These are phyloP conservation scores for Dendrolimus houi DNA, from an alignment of 2,888 invertebrate species.

Conservation along the genomic window DNA sequence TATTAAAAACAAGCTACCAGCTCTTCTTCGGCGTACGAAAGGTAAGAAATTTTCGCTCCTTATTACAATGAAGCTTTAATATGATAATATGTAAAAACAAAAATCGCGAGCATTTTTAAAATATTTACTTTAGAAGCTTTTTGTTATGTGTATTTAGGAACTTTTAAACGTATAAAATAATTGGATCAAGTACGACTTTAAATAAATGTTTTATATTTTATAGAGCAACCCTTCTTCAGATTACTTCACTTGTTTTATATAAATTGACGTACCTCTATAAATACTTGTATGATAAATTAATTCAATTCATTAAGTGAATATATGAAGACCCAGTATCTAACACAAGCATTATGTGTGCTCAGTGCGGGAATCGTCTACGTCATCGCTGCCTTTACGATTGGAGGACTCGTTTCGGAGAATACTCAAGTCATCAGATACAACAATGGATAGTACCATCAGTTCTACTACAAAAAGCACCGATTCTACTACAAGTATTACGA, in stretches of 20 bases:
- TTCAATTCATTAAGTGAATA: too few species aligned
- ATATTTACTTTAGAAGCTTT: neutral
- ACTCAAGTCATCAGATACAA: neutral
- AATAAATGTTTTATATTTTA: too few species aligned
- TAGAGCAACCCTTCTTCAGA: too few species aligned
- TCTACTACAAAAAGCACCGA: constrained; percentile 8
- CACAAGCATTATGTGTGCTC: constrained; percentile 53
- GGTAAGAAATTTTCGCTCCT: constrained; percentile 25
- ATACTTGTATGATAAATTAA: too few species aligned
- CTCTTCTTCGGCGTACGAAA: constrained; percentile 31
- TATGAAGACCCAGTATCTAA: constrained; percentile 26
- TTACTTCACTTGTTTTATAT: too few species aligned
- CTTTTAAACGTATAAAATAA: too few species aligned
- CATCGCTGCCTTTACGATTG: constrained; percentile 1
- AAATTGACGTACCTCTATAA: too few species aligned
- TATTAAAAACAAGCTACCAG: constrained; percentile 42
- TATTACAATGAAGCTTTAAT: too few species aligned
- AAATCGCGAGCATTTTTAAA: neutral
- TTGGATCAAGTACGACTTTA: too few species aligned
- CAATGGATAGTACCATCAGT: constrained; percentile 3
- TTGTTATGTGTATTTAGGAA: too few species aligned
- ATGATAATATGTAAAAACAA: too few species aligned
- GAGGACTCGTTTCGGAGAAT: neutral
- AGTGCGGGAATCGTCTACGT: constrained; percentile 26
- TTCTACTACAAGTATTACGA: constrained; percentile 1